phyloP scores from a whole-genome alignment of 2,888 invertebrate species.

The Apotomis betuletana region DNA sequence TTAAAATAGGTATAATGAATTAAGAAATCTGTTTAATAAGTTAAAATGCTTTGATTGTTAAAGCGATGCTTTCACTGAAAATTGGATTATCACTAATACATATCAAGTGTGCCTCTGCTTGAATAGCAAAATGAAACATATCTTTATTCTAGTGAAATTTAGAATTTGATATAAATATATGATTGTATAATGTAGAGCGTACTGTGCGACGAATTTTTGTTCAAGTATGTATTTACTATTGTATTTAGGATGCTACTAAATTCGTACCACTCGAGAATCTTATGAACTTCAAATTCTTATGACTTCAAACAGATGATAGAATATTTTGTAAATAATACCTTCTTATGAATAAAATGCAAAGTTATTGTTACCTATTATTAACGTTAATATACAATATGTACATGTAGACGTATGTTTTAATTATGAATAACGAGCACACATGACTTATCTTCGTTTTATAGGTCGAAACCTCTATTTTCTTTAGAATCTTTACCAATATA shows the following conservation, averaged over 20 bases:
- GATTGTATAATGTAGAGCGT: slow-evolving; percentile 64
- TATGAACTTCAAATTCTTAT: slow-evolving; percentile 82
- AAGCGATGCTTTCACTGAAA: slow-evolving; percentile 72
- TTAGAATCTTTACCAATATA: slow-evolving; percentile 39
- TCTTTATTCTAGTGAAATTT: slow-evolving; percentile 76
- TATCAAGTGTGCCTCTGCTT: slow-evolving; percentile 83
- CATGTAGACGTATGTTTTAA: slow-evolving; percentile 32
- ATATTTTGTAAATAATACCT: slow-evolving; percentile 78
- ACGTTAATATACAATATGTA: slow-evolving; percentile 40
- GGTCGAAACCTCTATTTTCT: slow-evolving; percentile 29
- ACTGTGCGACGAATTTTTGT: slow-evolving; percentile 77
- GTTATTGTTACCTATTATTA: slow-evolving; percentile 60
- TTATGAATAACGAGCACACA: slow-evolving; percentile 25
- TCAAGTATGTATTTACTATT: slow-evolving; percentile 72
- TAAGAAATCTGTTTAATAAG: slow-evolving; percentile 27
- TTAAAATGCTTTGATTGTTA: slow-evolving; percentile 69
- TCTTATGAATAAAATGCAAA: slow-evolving; percentile 68
- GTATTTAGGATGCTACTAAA: slow-evolving; percentile 75
- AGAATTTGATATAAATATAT: slow-evolving; percentile 68
- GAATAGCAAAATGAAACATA: slow-evolving; percentile 77
- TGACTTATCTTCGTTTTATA: slow-evolving; percentile 30
- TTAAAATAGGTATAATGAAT: slow-evolving; percentile 30
- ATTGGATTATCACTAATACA: slow-evolving; percentile 71
- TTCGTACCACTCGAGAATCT: slow-evolving; percentile 78
- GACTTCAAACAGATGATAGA: slow-evolving; percentile 77